These are phyloP conservation scores for Cepaea hortensis DNA, from an alignment of 2,888 invertebrate genomes.

Conservation along the genomic window DNA sequence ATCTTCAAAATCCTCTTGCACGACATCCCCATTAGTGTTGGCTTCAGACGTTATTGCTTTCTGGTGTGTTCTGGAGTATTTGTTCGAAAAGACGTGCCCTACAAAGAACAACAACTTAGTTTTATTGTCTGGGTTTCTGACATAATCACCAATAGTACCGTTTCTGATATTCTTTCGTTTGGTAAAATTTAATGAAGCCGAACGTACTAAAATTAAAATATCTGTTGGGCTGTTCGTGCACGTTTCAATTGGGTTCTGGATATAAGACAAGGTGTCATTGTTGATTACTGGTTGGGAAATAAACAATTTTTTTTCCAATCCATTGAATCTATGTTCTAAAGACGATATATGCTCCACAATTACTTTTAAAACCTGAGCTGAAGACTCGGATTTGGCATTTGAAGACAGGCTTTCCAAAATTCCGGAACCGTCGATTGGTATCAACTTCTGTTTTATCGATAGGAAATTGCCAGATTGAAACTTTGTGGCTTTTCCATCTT, in stretches of 20 bases:
- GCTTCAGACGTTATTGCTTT: not conserved
- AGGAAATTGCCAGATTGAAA: too few relatives aligned
- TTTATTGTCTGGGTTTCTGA: not conserved
- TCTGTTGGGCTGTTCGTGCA: not conserved
- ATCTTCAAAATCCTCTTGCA: not conserved
- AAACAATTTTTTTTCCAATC: not conserved
- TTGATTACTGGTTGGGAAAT: constrained; percentile 7
- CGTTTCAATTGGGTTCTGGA: not conserved
- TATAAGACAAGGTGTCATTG: not conserved
- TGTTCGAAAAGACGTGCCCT: not conserved
- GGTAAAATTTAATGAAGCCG: constrained; percentile 10
- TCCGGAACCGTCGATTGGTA: too few relatives aligned
- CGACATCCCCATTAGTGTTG: not conserved
- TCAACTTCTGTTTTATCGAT: too few relatives aligned
- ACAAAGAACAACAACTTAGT: constrained; percentile 8
- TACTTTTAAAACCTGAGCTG: too few relatives aligned
- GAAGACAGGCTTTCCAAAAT: too few relatives aligned
- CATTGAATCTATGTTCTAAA: too few relatives aligned
- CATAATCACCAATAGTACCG: not conserved
- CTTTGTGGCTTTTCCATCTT: too few relatives aligned
- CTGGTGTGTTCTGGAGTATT: too few relatives aligned
- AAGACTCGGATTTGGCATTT: too few relatives aligned
- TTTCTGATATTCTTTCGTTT: not conserved
- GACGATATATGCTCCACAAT: too few relatives aligned
- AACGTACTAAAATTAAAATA: not conserved